These are phyloP conservation scores for Etheostoma spectabile DNA, from an alignment of 2,113 vertebrate genomes.

Conservation along the genomic window DNA sequence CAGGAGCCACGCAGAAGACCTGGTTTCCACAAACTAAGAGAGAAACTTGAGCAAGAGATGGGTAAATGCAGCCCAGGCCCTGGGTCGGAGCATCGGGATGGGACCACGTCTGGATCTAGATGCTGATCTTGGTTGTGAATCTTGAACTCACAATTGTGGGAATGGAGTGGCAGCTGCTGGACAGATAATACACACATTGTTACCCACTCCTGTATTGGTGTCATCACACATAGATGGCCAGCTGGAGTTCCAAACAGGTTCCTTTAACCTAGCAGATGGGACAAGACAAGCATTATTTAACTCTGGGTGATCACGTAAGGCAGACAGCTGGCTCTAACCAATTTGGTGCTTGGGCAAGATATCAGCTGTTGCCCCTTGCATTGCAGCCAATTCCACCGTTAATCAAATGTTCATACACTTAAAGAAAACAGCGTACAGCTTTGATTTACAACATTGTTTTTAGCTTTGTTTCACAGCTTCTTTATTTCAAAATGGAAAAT, in stretches of 20 bases:
- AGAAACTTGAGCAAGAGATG: slow-evolving; percentile 86
- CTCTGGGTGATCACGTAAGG: not conserved
- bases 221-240: not conserved
- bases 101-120: not conserved
- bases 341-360: too few species aligned
- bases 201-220: not conserved
- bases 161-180: not conserved
- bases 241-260: not conserved
- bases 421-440: too few species aligned
- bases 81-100: not conserved
- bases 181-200: not conserved
- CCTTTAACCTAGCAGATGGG: not conserved
- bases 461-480: too few species aligned
- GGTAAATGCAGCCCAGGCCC: slow-evolving; percentile 7
- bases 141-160: not conserved
- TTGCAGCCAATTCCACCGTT: too few species aligned
- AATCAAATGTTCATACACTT: too few species aligned
- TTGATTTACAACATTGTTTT: too few species aligned
- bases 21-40: slow-evolving; percentile 88
- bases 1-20: slow-evolving; percentile 88
- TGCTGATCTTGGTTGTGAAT: slow-evolving; percentile 31
- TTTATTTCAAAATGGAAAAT: too few species aligned
- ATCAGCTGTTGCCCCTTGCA: too few species aligned
- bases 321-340: too few species aligned
- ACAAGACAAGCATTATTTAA: not conserved